phyloP scores from a whole-genome alignment of 2,113 vertebrate genomes.

The Mandrillus leucophaeus region DNA sequence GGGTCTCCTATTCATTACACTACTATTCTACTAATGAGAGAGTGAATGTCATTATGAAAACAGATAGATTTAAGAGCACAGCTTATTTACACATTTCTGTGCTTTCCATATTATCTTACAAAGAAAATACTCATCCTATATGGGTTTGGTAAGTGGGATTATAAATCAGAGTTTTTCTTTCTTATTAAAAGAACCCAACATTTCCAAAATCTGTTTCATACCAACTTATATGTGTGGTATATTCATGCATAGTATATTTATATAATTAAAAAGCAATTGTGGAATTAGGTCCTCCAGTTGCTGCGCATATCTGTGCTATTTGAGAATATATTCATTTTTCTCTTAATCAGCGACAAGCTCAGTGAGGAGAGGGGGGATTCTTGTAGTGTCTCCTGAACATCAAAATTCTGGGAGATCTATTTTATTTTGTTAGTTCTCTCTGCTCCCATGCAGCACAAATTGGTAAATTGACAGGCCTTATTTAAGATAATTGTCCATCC shows the following conservation, averaged over 20 bases:
- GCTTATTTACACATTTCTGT: conserved; percentile 20
- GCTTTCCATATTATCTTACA: not conserved
- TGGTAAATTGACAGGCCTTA: conserved; percentile 8
- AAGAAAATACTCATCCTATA: not conserved
- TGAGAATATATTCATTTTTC: not conserved
- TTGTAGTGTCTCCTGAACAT: not conserved
- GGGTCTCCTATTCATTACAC: not conserved
- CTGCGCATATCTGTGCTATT: not conserved
- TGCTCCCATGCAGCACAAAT: not conserved
- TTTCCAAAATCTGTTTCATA: not conserved
- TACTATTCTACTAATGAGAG: not conserved
- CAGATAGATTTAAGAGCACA: not conserved
- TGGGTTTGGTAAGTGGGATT: not conserved
- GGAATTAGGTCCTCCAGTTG: not conserved
- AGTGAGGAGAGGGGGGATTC: not conserved
- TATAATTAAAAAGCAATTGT: not conserved
- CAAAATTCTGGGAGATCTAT: not conserved
- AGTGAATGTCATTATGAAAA: conserved; percentile 4
- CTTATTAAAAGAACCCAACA: conserved; percentile 18
- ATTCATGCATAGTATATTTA: not conserved
- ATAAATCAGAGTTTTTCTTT: conserved; percentile 28
- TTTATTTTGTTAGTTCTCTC: not conserved
- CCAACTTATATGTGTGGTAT: not conserved
- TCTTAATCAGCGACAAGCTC: not conserved
- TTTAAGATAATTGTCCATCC: conserved; percentile 28